phyloP scores from a whole-genome alignment of 2,113 vertebrate genomes.

The Microtus oregoni region DNA sequence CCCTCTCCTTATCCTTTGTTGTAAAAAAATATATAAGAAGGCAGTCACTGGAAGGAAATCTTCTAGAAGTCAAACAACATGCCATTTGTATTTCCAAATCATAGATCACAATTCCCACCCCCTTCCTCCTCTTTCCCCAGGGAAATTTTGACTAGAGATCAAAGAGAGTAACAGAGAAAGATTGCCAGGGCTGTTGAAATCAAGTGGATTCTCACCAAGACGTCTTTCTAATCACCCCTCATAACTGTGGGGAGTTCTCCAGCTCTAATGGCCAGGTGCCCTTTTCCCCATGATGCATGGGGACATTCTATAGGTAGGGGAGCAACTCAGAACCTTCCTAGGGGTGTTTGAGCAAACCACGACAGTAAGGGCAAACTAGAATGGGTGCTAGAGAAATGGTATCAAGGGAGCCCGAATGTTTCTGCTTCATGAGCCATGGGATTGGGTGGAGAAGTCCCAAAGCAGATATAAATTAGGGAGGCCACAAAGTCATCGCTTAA shows the following conservation, averaged over 20 bases:
- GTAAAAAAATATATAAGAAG: slow-evolving; percentile 3
- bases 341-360: background rate
- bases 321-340: background rate
- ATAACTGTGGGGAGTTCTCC: background rate
- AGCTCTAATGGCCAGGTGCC: background rate
- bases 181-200: slow-evolving; percentile 6
- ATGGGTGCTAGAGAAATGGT: background rate
- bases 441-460: background rate
- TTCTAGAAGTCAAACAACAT: slow-evolving; percentile 40
- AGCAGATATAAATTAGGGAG: slow-evolving; percentile 30
- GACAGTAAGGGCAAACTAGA: background rate
- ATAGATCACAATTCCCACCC: background rate
- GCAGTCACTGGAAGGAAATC: slow-evolving; percentile 16
- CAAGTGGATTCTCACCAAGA: background rate
- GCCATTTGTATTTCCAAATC: slow-evolving; percentile 29
- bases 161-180: slow-evolving; percentile 20
- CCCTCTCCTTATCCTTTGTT: background rate
- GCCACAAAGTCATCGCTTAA: slow-evolving; percentile 37
- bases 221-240: background rate
- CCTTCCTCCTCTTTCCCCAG: background rate
- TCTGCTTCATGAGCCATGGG: background rate
- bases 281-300: background rate
- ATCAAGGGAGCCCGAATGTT: background rate
- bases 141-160: background rate
- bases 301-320: background rate